Percentiles rank a stretch among this genome's conserved stretches.
These are phyloP conservation scores for Brachionus plicatilis DNA, from an alignment of 1,140 invertebrate genomes.

Conservation along the genomic window DNA sequence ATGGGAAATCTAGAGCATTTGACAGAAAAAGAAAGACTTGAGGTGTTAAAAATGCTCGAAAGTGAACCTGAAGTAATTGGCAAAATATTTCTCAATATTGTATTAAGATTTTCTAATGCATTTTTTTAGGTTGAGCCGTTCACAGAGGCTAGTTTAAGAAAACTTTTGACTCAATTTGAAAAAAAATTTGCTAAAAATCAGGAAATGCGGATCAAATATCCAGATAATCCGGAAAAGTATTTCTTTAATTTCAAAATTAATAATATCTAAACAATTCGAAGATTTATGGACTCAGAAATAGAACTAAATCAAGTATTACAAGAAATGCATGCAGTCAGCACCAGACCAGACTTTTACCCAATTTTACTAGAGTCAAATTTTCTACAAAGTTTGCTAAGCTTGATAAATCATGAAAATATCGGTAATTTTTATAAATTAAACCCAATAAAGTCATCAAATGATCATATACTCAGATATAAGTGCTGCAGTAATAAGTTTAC, in stretches of 20 bases:
- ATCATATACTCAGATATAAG: constrained; percentile 50
- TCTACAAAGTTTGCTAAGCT: constrained; percentile 80
- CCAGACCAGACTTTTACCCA: constrained; percentile 88
- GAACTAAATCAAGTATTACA: constrained; percentile 85
- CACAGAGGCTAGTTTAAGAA: constrained; percentile 79
- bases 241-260: background rate
- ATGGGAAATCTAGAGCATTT: background rate
- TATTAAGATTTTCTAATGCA: background rate
- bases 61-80: constrained; percentile 21
- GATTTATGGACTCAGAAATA: constrained; percentile 98
- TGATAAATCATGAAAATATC: constrained; percentile 92
- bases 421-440: constrained; percentile 66
- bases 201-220: constrained; percentile 96
- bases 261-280: constrained; percentile 49
- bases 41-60: constrained; percentile 38
- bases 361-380: constrained; percentile 80
- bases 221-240: constrained; percentile 86
- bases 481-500: constrained; percentile 57
- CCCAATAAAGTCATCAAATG: background rate
- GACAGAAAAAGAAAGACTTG: background rate
- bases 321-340: constrained; percentile 84
- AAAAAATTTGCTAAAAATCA: constrained; percentile 88
- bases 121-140: constrained; percentile 64
- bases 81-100: background rate
- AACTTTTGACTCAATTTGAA: constrained; percentile 81